Conservation (phyloP, 1,140 invertebrate species). For the Odontomachus brunneus region DNA sequence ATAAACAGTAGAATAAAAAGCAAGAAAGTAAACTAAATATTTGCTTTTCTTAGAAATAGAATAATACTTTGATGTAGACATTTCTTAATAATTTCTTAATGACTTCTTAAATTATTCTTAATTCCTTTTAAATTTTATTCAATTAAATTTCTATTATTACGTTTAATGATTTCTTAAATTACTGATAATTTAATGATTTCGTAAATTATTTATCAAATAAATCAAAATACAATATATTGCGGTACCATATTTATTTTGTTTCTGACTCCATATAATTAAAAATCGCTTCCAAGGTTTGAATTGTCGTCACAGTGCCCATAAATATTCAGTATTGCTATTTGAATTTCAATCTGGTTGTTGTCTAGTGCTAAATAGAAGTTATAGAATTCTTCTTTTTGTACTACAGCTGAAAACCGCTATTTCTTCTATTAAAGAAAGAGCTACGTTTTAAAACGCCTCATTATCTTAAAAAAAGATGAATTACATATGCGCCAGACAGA, state of each 20-base stretch:
- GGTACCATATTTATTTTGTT: not conserved
- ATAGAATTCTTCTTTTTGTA: not conserved
- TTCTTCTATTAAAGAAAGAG: not conserved
- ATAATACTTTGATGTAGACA: no score
- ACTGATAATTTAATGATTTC: no score
- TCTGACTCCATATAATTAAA: not conserved
- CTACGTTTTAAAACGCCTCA: not conserved
- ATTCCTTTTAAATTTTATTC: no score
- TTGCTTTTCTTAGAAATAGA: no score
- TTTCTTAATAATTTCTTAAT: no score
- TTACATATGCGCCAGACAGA: not conserved
- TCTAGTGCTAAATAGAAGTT: not conserved
- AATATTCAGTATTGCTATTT: conserved; percentile 3
- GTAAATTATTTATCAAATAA: no score
- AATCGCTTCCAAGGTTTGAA: conserved; percentile 13
- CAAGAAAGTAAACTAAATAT: no score
- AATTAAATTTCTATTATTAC: no score
- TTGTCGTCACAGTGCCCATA: not conserved
- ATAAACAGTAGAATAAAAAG: no score
- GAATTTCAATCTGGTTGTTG: not conserved
- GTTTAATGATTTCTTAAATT: not conserved
- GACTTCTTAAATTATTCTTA: no score
- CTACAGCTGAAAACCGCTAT: no score
- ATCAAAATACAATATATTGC: no score
- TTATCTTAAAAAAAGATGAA: conserved; percentile 13